Percentiles rank a stretch among this genome's conserved stretches.
phyloP scores from a whole-genome alignment of 2,113 vertebrate species.

The Emberiza fucata region DNA sequence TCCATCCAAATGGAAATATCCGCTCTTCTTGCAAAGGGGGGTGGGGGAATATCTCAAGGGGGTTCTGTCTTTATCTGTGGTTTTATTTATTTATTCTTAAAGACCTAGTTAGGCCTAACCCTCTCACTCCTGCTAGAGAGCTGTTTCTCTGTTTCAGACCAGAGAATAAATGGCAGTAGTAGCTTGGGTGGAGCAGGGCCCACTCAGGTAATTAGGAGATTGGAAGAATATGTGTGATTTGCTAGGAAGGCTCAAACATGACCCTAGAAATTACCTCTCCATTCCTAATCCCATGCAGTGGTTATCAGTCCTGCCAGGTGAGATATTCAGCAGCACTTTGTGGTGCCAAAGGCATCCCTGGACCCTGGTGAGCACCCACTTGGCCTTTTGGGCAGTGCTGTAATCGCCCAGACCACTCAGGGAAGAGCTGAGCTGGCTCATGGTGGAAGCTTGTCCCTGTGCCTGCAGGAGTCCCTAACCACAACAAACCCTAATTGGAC shows the following conservation, averaged over 20 bases:
- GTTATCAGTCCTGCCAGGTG: background rate
- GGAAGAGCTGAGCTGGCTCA: background rate
- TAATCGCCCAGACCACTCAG: rapidly evolving
- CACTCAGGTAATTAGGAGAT: background rate
- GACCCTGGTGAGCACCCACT: background rate
- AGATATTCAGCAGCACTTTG: background rate
- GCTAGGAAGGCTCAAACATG: background rate
- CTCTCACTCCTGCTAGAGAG: background rate
- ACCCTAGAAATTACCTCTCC: background rate
- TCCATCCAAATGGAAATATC: slow-evolving; percentile 39
- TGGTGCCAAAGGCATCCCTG: background rate
- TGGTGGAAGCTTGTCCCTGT: background rate
- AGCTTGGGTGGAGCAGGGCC: background rate
- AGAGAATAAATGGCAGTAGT: background rate
- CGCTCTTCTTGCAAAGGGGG: background rate
- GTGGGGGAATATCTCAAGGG: background rate
- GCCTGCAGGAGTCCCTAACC: background rate
- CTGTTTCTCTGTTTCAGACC: background rate
- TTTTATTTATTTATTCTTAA: slow-evolving; percentile 40
- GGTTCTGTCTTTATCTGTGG: background rate
- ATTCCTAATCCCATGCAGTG: background rate
- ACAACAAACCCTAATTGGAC: background rate
- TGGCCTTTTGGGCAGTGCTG: background rate
- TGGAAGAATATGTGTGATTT: background rate
- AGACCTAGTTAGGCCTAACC: background rate